Conservation (phyloP, 2,888 invertebrate genomes). For the Lasioglossum villosulum region DNA sequence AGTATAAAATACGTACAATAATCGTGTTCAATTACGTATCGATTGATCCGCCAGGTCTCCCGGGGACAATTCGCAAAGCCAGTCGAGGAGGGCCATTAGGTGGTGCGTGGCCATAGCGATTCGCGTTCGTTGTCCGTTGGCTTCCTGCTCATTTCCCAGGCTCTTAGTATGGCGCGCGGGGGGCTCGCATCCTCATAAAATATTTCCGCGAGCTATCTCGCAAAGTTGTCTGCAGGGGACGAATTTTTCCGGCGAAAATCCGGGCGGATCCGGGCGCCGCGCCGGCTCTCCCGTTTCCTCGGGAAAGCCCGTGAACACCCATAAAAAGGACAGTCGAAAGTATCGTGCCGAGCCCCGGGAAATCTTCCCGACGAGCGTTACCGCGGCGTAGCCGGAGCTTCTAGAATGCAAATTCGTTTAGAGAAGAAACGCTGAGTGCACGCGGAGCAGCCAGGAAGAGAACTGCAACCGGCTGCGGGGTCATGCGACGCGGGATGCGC, state of each 20-base stretch:
- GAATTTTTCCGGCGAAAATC: slow-evolving; percentile 26
- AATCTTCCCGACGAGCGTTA: slow-evolving; percentile 46
- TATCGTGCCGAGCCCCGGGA: slow-evolving; percentile 15
- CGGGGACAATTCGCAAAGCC: background rate
- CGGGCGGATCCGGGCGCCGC: background rate
- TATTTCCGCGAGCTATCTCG: slow-evolving; percentile 24
- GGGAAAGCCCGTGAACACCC: slow-evolving; percentile 20
- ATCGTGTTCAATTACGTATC: background rate
- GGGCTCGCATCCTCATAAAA: slow-evolving; percentile 2
- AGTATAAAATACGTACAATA: background rate
- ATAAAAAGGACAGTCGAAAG: slow-evolving; percentile 46
- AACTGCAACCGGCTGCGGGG: slow-evolving; percentile 43
- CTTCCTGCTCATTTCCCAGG: background rate
- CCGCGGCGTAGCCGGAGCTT: slow-evolving; percentile 23
- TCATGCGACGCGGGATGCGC: slow-evolving; percentile 26
- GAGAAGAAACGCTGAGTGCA: slow-evolving; percentile 58
- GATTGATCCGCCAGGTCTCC: background rate
- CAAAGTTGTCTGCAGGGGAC: background rate
- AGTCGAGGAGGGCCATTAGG: background rate
- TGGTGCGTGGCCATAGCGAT: background rate
- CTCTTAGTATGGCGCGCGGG: background rate
- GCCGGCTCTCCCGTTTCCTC: background rate
- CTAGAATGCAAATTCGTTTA: slow-evolving; percentile 66
- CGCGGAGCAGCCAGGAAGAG: slow-evolving; percentile 18
- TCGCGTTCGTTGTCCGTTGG: background rate